Evolutionary conservation across 1,140 invertebrate genomes (phyloP).

Genomic region (Ditylenchus dipsaci): DNA sequence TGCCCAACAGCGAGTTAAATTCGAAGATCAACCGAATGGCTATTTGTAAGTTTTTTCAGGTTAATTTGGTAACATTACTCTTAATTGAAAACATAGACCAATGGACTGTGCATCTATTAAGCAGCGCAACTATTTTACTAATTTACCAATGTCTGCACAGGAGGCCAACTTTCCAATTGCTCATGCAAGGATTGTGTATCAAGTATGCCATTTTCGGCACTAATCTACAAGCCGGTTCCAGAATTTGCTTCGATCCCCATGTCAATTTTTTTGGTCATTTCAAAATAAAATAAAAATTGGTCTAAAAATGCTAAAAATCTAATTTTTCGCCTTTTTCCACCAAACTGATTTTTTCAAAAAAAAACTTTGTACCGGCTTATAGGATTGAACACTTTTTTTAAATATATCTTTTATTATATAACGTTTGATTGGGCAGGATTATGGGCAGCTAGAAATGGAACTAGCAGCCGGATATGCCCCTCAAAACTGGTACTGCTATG

Average conservation of each 20-base stretch:
- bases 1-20: constrained; percentile 7
- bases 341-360: too few species aligned
- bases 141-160: constrained; percentile 7
- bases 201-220: constrained; percentile 15
- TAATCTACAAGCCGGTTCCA: too few species aligned
- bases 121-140: constrained; percentile 29
- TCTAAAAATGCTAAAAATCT: too few species aligned
- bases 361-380: neutral
- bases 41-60: constrained; percentile 5
- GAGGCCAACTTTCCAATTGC: constrained; percentile 41
- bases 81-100: neutral
- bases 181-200: constrained; percentile 40
- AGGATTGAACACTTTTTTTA: neutral
- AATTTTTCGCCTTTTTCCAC: too few species aligned
- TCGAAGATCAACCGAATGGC: neutral
- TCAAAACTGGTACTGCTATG: constrained; percentile 42
- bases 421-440: constrained; percentile 27
- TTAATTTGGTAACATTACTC: too few species aligned
- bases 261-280: too few species aligned
- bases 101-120: constrained; percentile 29
- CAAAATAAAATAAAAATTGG: too few species aligned
- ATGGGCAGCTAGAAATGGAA: constrained; percentile 39
- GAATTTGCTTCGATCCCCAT: too few species aligned
- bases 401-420: too few species aligned
- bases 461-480: constrained; percentile 38